phyloP scores from a whole-genome alignment of 2,113 vertebrate species.

The Silurus meridionalis region DNA sequence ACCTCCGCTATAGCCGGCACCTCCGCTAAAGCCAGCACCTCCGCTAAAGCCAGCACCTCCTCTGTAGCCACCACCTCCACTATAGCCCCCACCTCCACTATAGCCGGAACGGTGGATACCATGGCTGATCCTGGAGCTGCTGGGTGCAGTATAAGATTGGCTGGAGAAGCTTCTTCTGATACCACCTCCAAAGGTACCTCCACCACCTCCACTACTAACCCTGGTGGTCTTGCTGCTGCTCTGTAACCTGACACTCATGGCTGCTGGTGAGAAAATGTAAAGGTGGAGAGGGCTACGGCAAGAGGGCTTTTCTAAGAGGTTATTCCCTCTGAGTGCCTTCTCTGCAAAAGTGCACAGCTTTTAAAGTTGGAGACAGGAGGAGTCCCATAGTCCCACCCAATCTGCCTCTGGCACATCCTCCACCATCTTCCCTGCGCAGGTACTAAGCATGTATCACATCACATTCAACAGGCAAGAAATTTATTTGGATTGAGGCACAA shows the following conservation, averaged over 20 bases:
- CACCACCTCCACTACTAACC: conserved; percentile 38
- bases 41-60: conserved; percentile 50
- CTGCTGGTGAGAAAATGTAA: conserved; percentile 38
- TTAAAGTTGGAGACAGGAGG: conserved; percentile 61
- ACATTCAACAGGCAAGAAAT: conserved; percentile 60
- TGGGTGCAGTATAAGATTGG: conserved; percentile 23
- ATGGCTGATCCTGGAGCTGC: conserved; percentile 27
- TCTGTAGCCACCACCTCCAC: conserved; percentile 26
- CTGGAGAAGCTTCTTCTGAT: conserved; percentile 65
- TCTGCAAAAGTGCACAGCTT: conserved; percentile 37
- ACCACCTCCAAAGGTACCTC: conserved; percentile 54
- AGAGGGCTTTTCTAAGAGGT: conserved; percentile 70
- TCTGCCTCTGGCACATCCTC: conserved; percentile 13
- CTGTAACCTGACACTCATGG: conserved; percentile 34
- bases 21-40: conserved; percentile 62
- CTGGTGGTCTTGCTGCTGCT: not conserved
- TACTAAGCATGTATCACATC: conserved; percentile 33
- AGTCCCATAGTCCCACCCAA: conserved; percentile 43
- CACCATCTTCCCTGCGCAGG: conserved; percentile 46
- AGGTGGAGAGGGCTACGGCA: conserved; percentile 56
- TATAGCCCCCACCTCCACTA: conserved; percentile 45
- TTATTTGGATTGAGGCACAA: conserved; percentile 63
- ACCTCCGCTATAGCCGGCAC: conserved; percentile 51
- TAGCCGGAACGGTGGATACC: conserved; percentile 22
- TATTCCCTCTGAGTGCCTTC: conserved; percentile 71